Evolutionary conservation across 2,888 invertebrate genomes (phyloP).

Genomic region (Microplitis manilae): DNA sequence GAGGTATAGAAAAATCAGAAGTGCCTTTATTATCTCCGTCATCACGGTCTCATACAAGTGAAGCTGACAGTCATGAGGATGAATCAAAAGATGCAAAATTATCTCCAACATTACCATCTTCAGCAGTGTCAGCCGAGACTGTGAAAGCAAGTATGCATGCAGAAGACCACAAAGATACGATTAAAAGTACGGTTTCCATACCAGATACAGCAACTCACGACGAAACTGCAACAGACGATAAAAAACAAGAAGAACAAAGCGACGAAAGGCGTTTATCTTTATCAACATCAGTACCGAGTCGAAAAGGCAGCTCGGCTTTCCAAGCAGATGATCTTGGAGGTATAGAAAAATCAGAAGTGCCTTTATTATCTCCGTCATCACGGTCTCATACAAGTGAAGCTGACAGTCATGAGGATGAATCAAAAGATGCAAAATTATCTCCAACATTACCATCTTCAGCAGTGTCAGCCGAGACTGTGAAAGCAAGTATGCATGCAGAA

Average conservation of each 20-base stretch:
- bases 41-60: neutral
- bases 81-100: neutral
- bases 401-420: neutral
- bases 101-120: neutral
- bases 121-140: neutral
- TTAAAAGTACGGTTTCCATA: neutral
- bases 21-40: no score
- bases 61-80: neutral
- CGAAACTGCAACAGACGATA: neutral
- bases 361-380: neutral
- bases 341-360: neutral
- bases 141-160: neutral
- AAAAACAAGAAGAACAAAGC: neutral
- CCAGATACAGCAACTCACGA: neutral
- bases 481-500: neutral
- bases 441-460: neutral
- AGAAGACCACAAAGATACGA: neutral
- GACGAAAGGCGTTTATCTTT: neutral
- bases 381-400: neutral
- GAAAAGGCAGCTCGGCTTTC: slow-evolving; percentile 3
- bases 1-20: neutral
- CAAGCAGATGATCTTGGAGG: neutral
- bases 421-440: slow-evolving; percentile 29
- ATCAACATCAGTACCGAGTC: slow-evolving; percentile 25
- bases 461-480: neutral